Evolutionary conservation across 2,888 invertebrate species (phyloP).

Genomic region (Arge pagana): DNA sequence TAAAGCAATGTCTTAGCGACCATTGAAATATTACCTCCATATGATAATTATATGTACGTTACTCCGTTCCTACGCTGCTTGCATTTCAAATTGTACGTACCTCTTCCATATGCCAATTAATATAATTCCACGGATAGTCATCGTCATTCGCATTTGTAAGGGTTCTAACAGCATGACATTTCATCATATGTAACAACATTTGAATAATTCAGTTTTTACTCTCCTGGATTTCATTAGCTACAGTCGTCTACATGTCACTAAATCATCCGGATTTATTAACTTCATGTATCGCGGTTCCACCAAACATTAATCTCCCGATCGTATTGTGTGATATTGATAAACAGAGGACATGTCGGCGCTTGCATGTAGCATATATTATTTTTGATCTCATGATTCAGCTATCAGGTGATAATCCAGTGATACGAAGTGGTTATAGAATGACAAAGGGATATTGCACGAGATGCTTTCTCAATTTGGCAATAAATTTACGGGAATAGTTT

Average conservation of each 20-base stretch:
- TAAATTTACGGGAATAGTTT: too few relatives aligned
- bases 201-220: not conserved
- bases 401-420: too few relatives aligned
- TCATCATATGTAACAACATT: constrained; percentile 15
- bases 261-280: constrained; percentile 4
- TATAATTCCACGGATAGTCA: constrained; percentile 15
- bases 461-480: too few relatives aligned
- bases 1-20: not conserved
- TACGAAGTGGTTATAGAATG: too few relatives aligned
- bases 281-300: constrained; percentile 1
- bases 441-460: too few relatives aligned
- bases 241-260: constrained; percentile 18
- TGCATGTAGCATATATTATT: not conserved
- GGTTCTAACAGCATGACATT: constrained; percentile 57
- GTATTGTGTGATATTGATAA: not conserved
- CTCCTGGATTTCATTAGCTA: not conserved
- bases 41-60: not conserved
- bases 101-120: constrained; percentile 38
- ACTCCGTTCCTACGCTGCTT: constrained; percentile 1
- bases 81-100: constrained; percentile 46
- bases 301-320: not conserved
- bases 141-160: constrained; percentile 6
- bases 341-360: constrained; percentile 19
- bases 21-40: not conserved
- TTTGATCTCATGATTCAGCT: too few relatives aligned